phyloP scores from a whole-genome alignment of 2,888 invertebrate species.

The Platycnemis pennipes region DNA sequence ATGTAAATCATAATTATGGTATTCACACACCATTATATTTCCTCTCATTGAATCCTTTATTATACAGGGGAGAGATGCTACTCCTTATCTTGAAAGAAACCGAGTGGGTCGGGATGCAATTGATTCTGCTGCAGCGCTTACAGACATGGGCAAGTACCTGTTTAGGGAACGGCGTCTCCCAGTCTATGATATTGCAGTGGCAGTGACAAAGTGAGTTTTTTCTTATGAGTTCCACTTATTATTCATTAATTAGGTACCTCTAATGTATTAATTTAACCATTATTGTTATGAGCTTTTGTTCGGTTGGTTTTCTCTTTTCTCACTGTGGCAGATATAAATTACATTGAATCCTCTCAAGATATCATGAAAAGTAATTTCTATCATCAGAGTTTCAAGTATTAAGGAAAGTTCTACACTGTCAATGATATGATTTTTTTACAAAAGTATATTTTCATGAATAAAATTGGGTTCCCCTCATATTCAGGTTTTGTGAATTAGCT shows the following conservation, averaged over 20 bases:
- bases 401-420: too few relatives aligned
- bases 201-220: slow-evolving; percentile 95
- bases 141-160: slow-evolving; percentile 98
- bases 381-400: too few relatives aligned
- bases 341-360: too few relatives aligned
- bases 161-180: slow-evolving; percentile 96
- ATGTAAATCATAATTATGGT: neutral
- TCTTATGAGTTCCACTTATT: neutral
- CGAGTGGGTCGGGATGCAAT: slow-evolving; percentile 96
- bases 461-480: too few relatives aligned
- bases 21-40: neutral
- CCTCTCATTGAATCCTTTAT: neutral
- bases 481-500: too few relatives aligned
- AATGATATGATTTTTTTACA: too few relatives aligned
- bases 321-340: neutral
- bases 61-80: slow-evolving; percentile 93
- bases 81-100: slow-evolving; percentile 96
- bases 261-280: neutral
- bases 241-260: too few relatives aligned
- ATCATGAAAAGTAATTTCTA: too few relatives aligned
- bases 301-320: neutral
- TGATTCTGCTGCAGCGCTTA: slow-evolving; percentile 95
- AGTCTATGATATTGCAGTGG: slow-evolving; percentile 97
- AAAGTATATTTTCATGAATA: too few relatives aligned
- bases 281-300: neutral